Evolutionary conservation across 2,888 invertebrate species (phyloP), one percentile per base, ranked within the genome.

Genomic region (Tachina lurida): DNA sequence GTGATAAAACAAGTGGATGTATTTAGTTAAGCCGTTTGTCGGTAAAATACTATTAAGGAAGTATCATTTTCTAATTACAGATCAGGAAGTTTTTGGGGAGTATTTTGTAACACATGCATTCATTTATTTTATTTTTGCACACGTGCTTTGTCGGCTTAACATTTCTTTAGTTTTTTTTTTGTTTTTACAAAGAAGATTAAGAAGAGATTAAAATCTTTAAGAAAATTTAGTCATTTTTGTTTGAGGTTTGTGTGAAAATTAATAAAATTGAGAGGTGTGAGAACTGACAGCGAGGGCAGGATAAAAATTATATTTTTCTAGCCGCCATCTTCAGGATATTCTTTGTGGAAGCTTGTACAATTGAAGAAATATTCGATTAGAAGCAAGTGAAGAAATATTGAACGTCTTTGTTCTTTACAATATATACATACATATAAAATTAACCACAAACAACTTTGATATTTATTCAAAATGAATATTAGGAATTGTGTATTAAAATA

Each of bases 101-200:
- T 47, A 49, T 79, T 75, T 78, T 58, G 41, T 74, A 13, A 54
- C 56, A 75, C 63, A 22, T 15, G 22, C 47, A 49, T 31, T 31
- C 15, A 58, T 10, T 41, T n/a, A 41, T 15, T 58, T 43, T 12
- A 15, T 31, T 79, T 79, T 73, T 49, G 65, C 56, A 80, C 80
- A 84, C 84, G 84, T 80, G 79, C 60, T 80, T 80, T 76, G 75
- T 80, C 79, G 84, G 79, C 75, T n/a, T n/a, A 10, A n/a, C 39
- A n/a, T 63, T 62, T 47, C 0, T 19, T 15, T 5, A 10, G 19
- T 22, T 31, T 10, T 39, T 43, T 43, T 15, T 47, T 76, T 31
- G 9, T 22, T 65, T 76, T 49, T 52, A 41, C 10, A 43, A 15
- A 22, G 41, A 54, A 52, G 41, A 65, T 54, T 68, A 62, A 56